Evolutionary conservation across 2,113 vertebrate species (phyloP), one percentile per base, ranked within the genome.

Genomic region (Apus apus): DNA sequence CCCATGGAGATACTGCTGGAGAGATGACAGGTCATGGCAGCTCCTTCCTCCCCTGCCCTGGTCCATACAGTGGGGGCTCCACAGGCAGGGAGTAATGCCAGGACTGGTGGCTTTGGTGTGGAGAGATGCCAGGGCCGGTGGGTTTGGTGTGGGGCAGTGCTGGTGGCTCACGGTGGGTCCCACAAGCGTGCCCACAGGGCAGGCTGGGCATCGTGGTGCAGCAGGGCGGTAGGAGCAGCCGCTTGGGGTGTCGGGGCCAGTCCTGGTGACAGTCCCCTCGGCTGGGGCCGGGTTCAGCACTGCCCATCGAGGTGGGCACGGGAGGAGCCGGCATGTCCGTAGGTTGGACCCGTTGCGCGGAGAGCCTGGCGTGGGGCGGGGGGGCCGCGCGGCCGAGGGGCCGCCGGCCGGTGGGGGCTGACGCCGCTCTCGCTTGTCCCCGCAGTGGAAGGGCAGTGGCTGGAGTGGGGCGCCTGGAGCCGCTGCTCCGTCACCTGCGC

Each of bases 371-470:
- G 16, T 1, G 38, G 53, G 56, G 23, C 2, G 2, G 0, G 13
- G 86, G 14, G 40, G 32, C 85, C 6, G 18, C 0, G 83, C 7
- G 80, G 80, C 88, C 73, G 8, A 86, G 82, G 25, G 74, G 93
- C 91, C 66, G 48, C 68, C 0, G 51, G 15, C 32, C 23, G 0
- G 38, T 5, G 72, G 81, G 79, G 62, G n/a, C 54, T 89, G 84
- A 97, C 34, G 38, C 22, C 80, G 61, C 62, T 91, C 67, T 97
- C 90, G 48, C 90, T 97, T 94, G 96, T 97, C 96, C 96, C 96
- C 80, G 88, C 98, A 99, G 99, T 99, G 98, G 99, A 99, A 98
- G 99, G 99, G 94, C 99, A 99, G 98, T 99, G 99, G 99, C 97
- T 99, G 98, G 98, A 99, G 94, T 99, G 99, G 99, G 98, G 99